A percentile compares a stretch with the other conserved stretches of the same genome.
Evolutionary conservation across 2,113 vertebrate genomes (phyloP).

Genomic region (Callocephalon fimbriatum): DNA sequence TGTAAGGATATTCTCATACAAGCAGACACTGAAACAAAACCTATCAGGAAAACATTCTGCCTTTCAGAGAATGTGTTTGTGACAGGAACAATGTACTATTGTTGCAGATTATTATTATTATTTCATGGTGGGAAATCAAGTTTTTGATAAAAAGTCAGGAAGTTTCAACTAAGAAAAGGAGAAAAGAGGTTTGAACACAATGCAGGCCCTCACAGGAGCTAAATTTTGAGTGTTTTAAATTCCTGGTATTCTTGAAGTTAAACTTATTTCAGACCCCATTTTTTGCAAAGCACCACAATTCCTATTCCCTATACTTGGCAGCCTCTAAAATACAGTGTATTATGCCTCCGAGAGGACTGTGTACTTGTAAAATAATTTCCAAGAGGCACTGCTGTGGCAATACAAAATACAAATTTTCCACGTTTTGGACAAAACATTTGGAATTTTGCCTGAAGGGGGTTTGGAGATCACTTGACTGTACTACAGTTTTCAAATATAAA

Average conservation of each 20-base stretch:
- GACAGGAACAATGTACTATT: neutral
- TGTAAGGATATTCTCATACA: neutral
- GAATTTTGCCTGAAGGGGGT: neutral
- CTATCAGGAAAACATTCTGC: neutral
- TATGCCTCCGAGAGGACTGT: neutral
- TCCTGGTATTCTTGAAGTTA: neutral
- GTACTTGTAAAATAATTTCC: neutral
- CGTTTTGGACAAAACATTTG: neutral
- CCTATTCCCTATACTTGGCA: neutral
- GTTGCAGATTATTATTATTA: neutral
- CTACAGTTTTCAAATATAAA: neutral
- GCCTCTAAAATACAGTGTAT: neutral
- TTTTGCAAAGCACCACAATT: neutral
- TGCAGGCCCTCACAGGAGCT: neutral
- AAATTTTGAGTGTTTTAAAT: neutral
- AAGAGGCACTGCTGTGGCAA: neutral
- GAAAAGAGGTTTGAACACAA: neutral
- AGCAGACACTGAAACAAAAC: neutral
- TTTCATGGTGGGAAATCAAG: neutral
- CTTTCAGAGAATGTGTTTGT: neutral
- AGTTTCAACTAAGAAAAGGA: neutral
- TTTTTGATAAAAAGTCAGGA: neutral
- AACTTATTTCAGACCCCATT: neutral
- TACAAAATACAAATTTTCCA: neutral
- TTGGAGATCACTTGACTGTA: neutral